A percentile compares a stretch with the other conserved stretches of the same genome.
Evolutionary conservation across 2,888 invertebrate species (phyloP).

Genomic region (Smittia sp.): DNA sequence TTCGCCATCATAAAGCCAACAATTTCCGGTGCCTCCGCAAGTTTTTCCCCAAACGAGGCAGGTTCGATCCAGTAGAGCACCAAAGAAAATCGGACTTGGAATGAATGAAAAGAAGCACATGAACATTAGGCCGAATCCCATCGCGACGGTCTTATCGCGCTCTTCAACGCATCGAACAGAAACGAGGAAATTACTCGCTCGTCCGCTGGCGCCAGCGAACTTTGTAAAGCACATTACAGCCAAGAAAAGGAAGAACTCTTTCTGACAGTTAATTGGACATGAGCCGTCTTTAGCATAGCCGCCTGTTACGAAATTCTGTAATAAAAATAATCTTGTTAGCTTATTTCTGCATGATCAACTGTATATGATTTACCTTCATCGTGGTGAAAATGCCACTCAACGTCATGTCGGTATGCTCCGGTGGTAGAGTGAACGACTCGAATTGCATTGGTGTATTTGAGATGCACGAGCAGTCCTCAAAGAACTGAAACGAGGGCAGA

Average conservation of each 20-base stretch:
- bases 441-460: neutral
- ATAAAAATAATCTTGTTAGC: neutral
- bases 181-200: conserved; percentile 63
- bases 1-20: conserved; percentile 70
- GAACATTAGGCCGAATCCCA: conserved; percentile 67
- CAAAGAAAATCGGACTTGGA: conserved; percentile 74
- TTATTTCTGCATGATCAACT: too few relatives aligned
- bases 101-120: conserved; percentile 71
- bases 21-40: conserved; percentile 67
- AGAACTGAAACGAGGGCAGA: conserved; percentile 18
- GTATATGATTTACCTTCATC: neutral
- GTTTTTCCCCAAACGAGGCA: conserved; percentile 74
- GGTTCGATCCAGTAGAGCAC: conserved; percentile 62
- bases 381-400: neutral
- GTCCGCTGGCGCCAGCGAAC: conserved; percentile 60
- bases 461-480: conserved; percentile 41
- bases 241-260: conserved; percentile 58
- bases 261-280: conserved; percentile 60
- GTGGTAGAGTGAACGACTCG: neutral
- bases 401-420: neutral
- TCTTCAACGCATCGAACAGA: conserved; percentile 57
- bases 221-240: conserved; percentile 60
- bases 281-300: conserved; percentile 57
- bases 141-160: conserved; percentile 69
- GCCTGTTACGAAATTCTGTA: conserved; percentile 42